Conservation (phyloP, 2,113 vertebrate genomes). For the Eurystomus gularis region DNA sequence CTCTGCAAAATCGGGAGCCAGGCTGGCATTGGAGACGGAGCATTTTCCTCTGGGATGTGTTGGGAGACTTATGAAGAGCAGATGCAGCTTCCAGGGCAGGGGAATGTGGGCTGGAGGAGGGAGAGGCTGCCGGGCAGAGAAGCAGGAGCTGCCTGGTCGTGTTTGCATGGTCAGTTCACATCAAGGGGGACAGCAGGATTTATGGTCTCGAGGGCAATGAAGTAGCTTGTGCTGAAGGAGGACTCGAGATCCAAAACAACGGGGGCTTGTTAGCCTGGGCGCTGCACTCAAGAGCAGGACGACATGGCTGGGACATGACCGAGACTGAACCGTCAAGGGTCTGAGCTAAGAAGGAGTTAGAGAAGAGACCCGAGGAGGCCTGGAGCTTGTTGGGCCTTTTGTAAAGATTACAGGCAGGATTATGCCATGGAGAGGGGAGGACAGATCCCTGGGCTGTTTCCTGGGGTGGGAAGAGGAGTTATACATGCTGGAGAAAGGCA, state of each 20-base stretch:
- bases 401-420: not conserved
- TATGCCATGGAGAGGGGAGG: not conserved
- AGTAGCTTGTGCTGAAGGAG: not conserved
- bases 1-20: not conserved
- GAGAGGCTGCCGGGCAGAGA: not conserved
- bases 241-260: not conserved
- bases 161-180: not conserved
- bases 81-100: not conserved
- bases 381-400: not conserved
- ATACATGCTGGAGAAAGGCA: not conserved
- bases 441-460: not conserved
- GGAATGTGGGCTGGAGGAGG: not conserved
- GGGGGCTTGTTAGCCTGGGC: accelerated
- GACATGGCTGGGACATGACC: not conserved
- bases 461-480: not conserved
- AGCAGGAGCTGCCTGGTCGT: not conserved
- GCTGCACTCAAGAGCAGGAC: not conserved
- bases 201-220: not conserved
- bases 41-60: not conserved
- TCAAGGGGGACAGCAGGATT: not conserved
- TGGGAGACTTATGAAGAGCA: not conserved
- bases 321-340: not conserved
- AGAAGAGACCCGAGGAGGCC: not conserved
- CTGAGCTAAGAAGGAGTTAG: not conserved
- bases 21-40: not conserved